Evolutionary conservation across 2,888 invertebrate genomes (phyloP).

Genomic region (Protophormia terraenovae): DNA sequence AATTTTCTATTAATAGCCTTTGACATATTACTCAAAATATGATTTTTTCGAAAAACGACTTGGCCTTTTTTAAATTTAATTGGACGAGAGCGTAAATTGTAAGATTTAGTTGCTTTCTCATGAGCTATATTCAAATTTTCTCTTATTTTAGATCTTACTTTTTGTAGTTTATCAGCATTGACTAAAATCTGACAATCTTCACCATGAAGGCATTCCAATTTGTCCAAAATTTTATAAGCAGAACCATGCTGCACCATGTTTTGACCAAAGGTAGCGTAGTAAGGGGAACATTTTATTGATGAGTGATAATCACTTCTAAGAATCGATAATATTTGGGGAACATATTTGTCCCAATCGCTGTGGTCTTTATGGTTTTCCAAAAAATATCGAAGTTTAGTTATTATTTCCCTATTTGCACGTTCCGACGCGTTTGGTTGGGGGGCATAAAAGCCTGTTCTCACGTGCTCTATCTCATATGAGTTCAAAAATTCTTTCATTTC

Average conservation of each 20-base stretch:
- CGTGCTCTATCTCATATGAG: no score
- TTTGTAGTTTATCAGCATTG: neutral
- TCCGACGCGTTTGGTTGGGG: no score
- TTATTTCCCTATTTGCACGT: constrained; percentile 46
- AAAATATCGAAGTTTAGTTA: neutral
- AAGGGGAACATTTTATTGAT: neutral
- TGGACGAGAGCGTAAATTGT: neutral
- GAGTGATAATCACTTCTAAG: no score
- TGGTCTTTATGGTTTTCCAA: no score
- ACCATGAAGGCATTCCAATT: neutral
- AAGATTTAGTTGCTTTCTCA: neutral
- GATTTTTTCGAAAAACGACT: neutral
- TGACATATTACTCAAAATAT: neutral
- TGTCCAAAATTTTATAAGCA: constrained; percentile 16
- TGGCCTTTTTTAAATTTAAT: neutral
- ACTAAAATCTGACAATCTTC: neutral
- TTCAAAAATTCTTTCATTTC: neutral
- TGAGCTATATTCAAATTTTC: neutral
- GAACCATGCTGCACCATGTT: constrained; percentile 40
- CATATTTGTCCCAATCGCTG: constrained; percentile 15
- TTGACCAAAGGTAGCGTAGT: constrained; percentile 33
- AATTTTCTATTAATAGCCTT: neutral
- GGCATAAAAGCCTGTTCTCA: no score
- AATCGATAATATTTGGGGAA: neutral
- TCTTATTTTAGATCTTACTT: neutral